phyloP scores from a whole-genome alignment of 2,113 vertebrate species.

The Leucosticte australis region DNA sequence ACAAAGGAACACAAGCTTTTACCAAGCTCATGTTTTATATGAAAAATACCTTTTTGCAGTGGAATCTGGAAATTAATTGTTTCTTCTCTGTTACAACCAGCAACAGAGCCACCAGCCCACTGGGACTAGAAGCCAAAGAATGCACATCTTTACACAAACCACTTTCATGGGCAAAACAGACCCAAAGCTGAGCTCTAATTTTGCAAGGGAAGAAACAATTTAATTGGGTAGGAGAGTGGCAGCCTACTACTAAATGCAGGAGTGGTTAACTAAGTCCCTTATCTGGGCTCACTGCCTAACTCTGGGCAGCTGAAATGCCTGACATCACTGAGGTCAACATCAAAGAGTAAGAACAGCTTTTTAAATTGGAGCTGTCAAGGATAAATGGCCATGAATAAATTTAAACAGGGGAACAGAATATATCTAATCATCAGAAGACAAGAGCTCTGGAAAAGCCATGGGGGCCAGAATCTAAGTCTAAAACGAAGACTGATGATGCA shows the following conservation, averaged over 20 bases:
- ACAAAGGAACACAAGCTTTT: background rate
- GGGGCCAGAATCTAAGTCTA: background rate
- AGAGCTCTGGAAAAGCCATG: background rate
- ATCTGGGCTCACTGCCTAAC: background rate
- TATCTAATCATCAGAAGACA: background rate
- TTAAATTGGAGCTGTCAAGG: background rate
- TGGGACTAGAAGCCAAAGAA: background rate
- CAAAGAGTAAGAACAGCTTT: background rate
- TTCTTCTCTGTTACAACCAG: background rate
- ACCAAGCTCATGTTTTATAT: background rate
- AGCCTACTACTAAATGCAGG: background rate
- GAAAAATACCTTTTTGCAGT: background rate
- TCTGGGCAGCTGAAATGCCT: background rate
- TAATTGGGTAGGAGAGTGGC: background rate
- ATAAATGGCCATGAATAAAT: constrained; percentile 36
- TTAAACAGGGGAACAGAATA: background rate
- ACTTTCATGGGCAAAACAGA: background rate
- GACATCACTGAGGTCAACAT: constrained; percentile 2
- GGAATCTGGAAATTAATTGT: background rate
- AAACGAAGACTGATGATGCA: background rate
- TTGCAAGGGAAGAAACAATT: background rate
- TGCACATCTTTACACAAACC: background rate
- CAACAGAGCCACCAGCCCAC: background rate
- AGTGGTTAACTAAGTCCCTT: background rate
- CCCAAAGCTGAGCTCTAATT: background rate